A percentile compares a stretch with the other conserved stretches of the same genome.
Conservation (phyloP, 2,113 vertebrate species). For the Microcebus jonahi region DNA sequence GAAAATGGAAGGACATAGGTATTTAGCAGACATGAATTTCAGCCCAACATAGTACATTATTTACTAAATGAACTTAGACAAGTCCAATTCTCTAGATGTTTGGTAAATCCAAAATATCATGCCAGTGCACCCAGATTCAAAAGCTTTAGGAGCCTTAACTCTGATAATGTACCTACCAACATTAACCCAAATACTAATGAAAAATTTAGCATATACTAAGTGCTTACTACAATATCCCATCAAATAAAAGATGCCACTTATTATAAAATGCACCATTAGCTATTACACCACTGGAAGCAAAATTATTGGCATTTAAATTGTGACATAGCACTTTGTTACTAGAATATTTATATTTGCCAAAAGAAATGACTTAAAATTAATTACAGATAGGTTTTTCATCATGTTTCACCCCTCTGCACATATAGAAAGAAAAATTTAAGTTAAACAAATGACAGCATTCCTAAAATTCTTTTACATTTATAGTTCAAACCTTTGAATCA, state of each 20-base stretch:
- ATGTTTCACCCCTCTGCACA: not conserved
- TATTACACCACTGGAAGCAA: not conserved
- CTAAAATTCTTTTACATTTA: not conserved
- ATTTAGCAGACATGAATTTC: not conserved
- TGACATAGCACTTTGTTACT: not conserved
- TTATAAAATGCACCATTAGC: not conserved
- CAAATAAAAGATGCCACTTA: not conserved
- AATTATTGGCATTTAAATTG: not conserved
- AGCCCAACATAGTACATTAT: not conserved
- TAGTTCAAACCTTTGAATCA: not conserved
- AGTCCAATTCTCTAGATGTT: not conserved
- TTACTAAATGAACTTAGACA: not conserved
- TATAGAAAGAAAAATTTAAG: not conserved
- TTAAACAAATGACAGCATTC: not conserved
- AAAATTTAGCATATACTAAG: not conserved
- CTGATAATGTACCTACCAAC: not conserved
- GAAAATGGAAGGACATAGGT: not conserved
- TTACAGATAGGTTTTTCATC: not conserved
- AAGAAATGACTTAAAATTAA: conserved; percentile 35
- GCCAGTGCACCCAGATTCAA: not conserved
- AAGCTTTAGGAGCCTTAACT: not conserved
- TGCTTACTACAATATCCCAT: not conserved
- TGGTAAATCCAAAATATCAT: not conserved
- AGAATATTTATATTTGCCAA: not conserved
- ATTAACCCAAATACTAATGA: not conserved